A percentile compares a stretch with the other conserved stretches of the same genome.
Conservation (phyloP, 2,888 invertebrate species). For the Gymnoscelis rufifasciata region DNA sequence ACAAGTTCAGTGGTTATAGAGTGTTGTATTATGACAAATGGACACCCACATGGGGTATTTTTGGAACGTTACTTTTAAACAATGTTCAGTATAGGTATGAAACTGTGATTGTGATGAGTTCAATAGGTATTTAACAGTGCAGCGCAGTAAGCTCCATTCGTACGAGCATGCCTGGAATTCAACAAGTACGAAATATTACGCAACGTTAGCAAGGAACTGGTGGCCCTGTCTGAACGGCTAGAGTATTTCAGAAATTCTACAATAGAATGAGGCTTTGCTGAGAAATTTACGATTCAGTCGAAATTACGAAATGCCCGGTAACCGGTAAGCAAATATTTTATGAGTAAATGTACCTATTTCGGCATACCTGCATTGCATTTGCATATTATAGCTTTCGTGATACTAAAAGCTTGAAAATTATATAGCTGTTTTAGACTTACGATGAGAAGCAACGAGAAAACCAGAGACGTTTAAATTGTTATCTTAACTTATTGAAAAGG, state of each 20-base stretch:
- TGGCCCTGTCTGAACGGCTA: slow-evolving; percentile 11
- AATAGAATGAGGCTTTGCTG: slow-evolving; percentile 22
- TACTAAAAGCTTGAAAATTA: no score
- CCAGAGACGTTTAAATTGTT: no score
- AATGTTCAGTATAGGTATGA: no score
- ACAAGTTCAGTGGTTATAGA: no score
- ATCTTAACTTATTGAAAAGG: no score
- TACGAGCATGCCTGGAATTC: neutral
- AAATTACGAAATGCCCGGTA: slow-evolving; percentile 20
- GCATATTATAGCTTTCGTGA: neutral
- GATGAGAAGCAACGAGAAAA: no score
- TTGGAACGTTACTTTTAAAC: no score
- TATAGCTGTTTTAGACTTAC: no score
- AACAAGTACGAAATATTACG: slow-evolving; percentile 7
- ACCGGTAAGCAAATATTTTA: slow-evolving; percentile 25
- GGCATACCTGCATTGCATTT: neutral
- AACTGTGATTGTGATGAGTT: no score
- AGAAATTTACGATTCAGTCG: slow-evolving; percentile 21
- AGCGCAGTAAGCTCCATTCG: neutral
- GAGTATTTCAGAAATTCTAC: slow-evolving; percentile 21
- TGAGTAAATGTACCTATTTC: slow-evolving; percentile 14
- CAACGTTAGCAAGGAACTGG: slow-evolving; percentile 7
- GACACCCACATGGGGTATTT: no score
- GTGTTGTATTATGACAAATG: no score
- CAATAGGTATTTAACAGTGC: no score